Base-by-base conservation (phyloP, 2,888 invertebrate genomes). In the Hirtodrosophila cameraria region DNA sequence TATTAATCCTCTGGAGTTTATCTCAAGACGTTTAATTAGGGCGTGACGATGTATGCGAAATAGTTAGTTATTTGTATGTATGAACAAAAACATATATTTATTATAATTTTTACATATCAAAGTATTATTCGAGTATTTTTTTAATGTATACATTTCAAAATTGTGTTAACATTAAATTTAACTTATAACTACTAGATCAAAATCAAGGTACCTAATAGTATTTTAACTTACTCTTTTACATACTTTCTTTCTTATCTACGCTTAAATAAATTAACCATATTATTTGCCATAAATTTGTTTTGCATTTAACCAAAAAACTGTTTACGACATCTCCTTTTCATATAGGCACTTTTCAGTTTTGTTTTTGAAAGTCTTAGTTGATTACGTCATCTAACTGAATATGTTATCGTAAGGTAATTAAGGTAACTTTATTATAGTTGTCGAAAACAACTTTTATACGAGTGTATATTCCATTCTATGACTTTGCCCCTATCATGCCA, bases 371-470 rank as follows among this genome's bases (percentile, higher is more conserved):
- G 9, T 25, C 15, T 18, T 28, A 11, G 48, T 52, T 46, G 62
- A 67, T 68, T 73, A 18, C 63, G 66, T 73, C 68, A 73, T 45
- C 18, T 12, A 15, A 20, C 18, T 28, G 57, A 50, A 48, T 54
- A 50, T 60, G 67, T 72, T 67, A 45, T 73, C 48, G 16, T 70
- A 30, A 42, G 73, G 68, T 71, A 73, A 73, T 71, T 71, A 73
- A 67, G 62, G 58, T 67, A 70, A 70, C 62, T 73, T 73, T 70
- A 52, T 70, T 66, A 50, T 38, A 49, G 35, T 28, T 15, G 38
- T 43, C 16, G 12, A 6, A 33, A 23, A 7, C 13, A 49, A 61
- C 23, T 45, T 67, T 49, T 36, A 33, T 31, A 1, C 5, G 25
- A 43, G 16, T 43, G 7, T 11, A 23, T 28, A 9, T n/a, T 0